phyloP scores from a whole-genome alignment of 2,113 vertebrate genomes.

The Spermophilus dauricus region DNA sequence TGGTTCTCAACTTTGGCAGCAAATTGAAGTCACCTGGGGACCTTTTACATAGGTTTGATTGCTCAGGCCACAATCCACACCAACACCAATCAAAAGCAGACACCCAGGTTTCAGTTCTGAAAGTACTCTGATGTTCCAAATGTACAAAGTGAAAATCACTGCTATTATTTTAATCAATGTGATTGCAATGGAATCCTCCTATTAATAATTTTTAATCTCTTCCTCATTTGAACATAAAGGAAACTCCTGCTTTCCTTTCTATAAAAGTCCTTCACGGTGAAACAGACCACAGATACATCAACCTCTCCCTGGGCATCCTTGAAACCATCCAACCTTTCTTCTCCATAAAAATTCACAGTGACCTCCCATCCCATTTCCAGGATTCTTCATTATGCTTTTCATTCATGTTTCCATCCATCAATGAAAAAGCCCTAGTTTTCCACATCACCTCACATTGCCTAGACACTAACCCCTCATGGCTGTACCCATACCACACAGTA shows the following conservation, averaged over 20 bases:
- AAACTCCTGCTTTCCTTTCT: neutral
- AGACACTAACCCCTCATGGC: neutral
- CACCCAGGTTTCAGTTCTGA: neutral
- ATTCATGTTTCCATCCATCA: neutral
- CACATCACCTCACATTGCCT: neutral
- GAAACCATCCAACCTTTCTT: neutral
- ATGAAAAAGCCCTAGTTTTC: neutral
- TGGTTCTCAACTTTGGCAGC: neutral
- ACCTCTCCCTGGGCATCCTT: neutral
- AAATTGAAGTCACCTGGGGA: slow-evolving; percentile 26
- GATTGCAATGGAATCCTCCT: neutral
- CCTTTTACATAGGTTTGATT: neutral
- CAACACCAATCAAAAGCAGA: neutral
- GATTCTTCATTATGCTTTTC: neutral
- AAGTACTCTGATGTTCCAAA: neutral
- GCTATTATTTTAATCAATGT: neutral
- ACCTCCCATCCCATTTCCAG: neutral
- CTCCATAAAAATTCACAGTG: neutral
- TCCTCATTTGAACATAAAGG: slow-evolving; percentile 9
- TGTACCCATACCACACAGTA: no score
- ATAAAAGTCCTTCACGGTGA: neutral
- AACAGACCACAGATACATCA: neutral
- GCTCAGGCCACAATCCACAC: neutral
- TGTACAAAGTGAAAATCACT: neutral
- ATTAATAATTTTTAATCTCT: neutral